phyloP scores from a whole-genome alignment of 2,888 invertebrate species.

The Deilephila porcellus region DNA sequence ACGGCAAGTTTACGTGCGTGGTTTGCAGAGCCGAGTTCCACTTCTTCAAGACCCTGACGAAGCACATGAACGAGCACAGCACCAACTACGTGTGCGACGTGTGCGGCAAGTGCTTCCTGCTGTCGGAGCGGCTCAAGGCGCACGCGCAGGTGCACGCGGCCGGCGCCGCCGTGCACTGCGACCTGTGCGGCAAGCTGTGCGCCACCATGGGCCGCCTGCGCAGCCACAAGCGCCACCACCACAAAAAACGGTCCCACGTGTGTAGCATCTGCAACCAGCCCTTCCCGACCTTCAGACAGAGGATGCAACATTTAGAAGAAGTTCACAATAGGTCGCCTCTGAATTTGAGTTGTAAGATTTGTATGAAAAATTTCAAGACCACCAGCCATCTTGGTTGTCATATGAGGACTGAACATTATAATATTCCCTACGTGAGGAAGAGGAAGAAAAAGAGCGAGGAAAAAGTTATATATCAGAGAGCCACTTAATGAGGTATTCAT shows the following conservation, averaged over 20 bases:
- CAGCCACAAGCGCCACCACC: conserved; percentile 32
- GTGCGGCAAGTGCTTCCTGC: conserved; percentile 68
- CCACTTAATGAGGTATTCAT: not conserved
- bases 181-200: conserved; percentile 31
- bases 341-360: conserved; percentile 31
- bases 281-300: conserved; percentile 28
- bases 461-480: not conserved
- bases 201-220: conserved; percentile 23
- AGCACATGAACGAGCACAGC: conserved; percentile 67
- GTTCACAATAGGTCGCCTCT: conserved; percentile 32
- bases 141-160: conserved; percentile 44
- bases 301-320: conserved; percentile 33
- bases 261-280: conserved; percentile 32
- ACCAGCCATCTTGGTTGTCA: conserved; percentile 33
- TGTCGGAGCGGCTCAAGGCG: conserved; percentile 62
- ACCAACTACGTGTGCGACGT: conserved; percentile 65
- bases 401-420: conserved; percentile 33
- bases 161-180: conserved; percentile 4
- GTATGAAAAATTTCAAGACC: conserved; percentile 32
- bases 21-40: conserved; percentile 52
- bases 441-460: conserved; percentile 28
- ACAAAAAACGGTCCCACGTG: conserved; percentile 41
- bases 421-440: conserved; percentile 34
- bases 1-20: conserved; percentile 32
- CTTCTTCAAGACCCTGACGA: conserved; percentile 53